These are phyloP conservation scores for Andricus quercusramuli DNA, from an alignment of 2,888 invertebrate species.

Conservation along the genomic window DNA sequence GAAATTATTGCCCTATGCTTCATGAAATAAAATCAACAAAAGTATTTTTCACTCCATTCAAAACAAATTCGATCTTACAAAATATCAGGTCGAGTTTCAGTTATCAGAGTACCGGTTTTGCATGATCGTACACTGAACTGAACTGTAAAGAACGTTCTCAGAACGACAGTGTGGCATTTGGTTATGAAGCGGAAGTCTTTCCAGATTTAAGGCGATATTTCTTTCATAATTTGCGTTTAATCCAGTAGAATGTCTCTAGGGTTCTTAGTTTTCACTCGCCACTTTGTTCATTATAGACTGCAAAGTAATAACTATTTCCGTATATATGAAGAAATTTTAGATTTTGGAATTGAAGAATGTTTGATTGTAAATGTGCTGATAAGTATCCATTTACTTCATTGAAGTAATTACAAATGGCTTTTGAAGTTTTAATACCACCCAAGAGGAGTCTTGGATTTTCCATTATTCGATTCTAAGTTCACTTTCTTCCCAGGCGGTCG, in stretches of 20 bases:
- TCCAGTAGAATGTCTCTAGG: neutral
- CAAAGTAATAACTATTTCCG: no score
- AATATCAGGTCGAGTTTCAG: constrained; percentile 14
- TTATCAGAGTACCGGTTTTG: constrained; percentile 52
- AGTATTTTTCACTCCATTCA: neutral
- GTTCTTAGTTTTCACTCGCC: neutral
- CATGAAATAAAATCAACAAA: neutral
- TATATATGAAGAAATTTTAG: neutral
- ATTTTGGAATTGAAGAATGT: neutral
- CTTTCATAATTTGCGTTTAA: constrained; percentile 11
- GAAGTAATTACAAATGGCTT: no score
- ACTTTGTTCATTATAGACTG: neutral
- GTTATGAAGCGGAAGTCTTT: constrained; percentile 23
- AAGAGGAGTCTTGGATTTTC: neutral
- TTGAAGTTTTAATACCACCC: neutral
- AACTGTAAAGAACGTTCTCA: constrained; percentile 28
- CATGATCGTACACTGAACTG: constrained; percentile 65
- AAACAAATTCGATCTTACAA: neutral
- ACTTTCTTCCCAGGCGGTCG: constrained; percentile 56
- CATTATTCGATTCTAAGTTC: constrained; percentile 44
- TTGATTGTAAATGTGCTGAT: neutral
- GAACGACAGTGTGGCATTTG: constrained; percentile 10
- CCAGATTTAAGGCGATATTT: constrained; percentile 21
- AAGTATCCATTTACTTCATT: neutral
- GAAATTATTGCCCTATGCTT: neutral